These are phyloP conservation scores for Apamea monoglypha DNA, from an alignment of 2,888 invertebrate genomes.

Conservation along the genomic window DNA sequence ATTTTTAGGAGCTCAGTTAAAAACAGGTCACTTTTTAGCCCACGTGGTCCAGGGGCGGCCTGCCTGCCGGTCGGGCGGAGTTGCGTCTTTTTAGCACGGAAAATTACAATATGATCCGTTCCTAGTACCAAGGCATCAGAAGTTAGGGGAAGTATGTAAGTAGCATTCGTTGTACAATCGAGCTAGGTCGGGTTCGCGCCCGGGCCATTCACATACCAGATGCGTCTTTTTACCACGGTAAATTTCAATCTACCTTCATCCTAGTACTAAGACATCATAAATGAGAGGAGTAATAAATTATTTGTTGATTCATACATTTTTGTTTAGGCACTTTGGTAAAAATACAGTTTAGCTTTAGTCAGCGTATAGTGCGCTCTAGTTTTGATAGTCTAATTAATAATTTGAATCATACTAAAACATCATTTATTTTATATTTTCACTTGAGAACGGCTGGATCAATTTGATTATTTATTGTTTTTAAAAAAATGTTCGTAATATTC, in stretches of 20 bases:
- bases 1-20: conserved; percentile 2
- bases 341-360: not conserved
- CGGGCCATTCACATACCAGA: conserved; percentile 9
- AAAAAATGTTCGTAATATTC: not conserved
- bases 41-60: not conserved
- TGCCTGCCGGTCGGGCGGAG: not conserved
- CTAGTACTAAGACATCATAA: conserved; percentile 42
- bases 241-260: conserved; percentile 36
- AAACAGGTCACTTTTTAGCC: not conserved
- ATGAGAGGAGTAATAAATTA: conserved; percentile 9
- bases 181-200: not conserved
- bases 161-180: not conserved
- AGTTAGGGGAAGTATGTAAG: not conserved
- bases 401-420: not conserved
- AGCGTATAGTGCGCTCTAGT: not conserved
- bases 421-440: not conserved
- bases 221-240: conserved; percentile 39
- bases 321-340: not conserved
- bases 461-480: not conserved
- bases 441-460: not conserved
- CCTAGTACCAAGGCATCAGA: conserved; percentile 19
- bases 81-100: conserved; percentile 3
- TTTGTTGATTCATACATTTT: not conserved
- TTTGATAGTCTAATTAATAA: not conserved
- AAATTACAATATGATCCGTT: conserved; percentile 37